These are phyloP conservation scores for Diachasmimorpha longicaudata DNA, from an alignment of 1,140 invertebrate genomes.

Conservation along the genomic window DNA sequence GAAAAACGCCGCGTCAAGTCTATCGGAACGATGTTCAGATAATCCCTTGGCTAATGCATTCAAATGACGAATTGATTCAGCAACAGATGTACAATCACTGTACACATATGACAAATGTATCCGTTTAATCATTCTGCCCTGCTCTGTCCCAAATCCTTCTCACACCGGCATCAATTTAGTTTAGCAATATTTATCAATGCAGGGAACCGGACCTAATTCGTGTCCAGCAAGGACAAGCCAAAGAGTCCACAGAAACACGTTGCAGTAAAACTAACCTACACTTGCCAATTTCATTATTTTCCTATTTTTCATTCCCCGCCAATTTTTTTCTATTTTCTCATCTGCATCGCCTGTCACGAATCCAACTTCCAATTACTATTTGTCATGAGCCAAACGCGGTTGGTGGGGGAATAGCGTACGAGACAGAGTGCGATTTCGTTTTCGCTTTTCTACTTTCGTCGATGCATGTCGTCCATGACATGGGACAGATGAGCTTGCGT, in stretches of 20 bases:
- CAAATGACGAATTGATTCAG: no score
- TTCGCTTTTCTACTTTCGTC: neutral
- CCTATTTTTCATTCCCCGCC: neutral
- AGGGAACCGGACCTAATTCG: neutral
- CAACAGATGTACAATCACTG: no score
- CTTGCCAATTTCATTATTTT: conserved; percentile 1
- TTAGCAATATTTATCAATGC: conserved; percentile 26
- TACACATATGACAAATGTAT: no score
- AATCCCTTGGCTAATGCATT: neutral
- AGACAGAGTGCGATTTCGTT: neutral
- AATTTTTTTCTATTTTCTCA: neutral
- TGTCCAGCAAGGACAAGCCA: conserved; percentile 24
- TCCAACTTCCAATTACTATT: conserved; percentile 45
- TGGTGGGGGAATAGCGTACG: neutral
- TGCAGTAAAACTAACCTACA: conserved; percentile 1
- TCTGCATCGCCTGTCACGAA: neutral
- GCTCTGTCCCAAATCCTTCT: neutral
- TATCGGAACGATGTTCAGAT: no score
- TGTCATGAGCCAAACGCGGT: conserved; percentile 21
- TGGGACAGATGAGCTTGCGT: neutral
- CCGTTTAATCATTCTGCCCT: no score
- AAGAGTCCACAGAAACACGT: conserved; percentile 24
- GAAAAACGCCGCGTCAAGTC: no score
- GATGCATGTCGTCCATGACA: conserved; percentile 22
- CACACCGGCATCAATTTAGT: conserved; percentile 15